Percentiles rank a stretch among this genome's conserved stretches.
These are phyloP conservation scores for Platorchestia sp. DNA, from an alignment of 1,140 invertebrate genomes.

Conservation along the genomic window DNA sequence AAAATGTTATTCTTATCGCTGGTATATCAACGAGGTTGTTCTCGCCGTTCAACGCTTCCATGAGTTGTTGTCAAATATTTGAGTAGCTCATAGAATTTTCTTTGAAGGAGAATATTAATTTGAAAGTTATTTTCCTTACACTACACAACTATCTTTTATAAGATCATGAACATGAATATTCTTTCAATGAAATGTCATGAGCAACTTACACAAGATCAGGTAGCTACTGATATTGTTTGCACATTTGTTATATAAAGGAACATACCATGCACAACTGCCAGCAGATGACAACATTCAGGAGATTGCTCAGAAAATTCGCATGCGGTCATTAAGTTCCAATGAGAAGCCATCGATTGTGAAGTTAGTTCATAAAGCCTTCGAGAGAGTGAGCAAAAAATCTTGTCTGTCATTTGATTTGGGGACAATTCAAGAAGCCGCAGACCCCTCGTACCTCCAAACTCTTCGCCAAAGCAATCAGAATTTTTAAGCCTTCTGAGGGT, in stretches of 20 bases:
- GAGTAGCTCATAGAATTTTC: too few species aligned
- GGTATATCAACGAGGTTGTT: too few species aligned
- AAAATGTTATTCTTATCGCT: too few species aligned
- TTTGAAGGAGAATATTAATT: too few species aligned
- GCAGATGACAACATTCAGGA: not conserved
- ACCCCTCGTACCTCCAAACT: conserved; percentile 32
- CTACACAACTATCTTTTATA: too few species aligned
- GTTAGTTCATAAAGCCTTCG: conserved; percentile 21
- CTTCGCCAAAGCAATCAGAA: conserved; percentile 49
- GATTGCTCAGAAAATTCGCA: not conserved
- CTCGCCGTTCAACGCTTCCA: too few species aligned
- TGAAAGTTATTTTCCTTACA: too few species aligned
- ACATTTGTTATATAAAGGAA: not conserved
- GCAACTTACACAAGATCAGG: too few species aligned
- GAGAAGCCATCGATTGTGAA: conserved; percentile 40
- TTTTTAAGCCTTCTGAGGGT: conserved; percentile 55
- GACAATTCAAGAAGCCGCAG: conserved; percentile 45
- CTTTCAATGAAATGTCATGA: too few species aligned
- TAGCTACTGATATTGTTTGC: not conserved
- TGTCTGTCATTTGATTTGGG: conserved; percentile 44
- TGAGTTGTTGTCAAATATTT: too few species aligned
- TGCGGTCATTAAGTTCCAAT: conserved; percentile 24
- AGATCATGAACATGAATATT: too few species aligned
- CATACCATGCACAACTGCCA: not conserved
- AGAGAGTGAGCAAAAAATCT: not conserved